Evolutionary conservation across 2,797 vertebrate genomes (phyloP).

Genomic region (Ciconia nigra): DNA sequence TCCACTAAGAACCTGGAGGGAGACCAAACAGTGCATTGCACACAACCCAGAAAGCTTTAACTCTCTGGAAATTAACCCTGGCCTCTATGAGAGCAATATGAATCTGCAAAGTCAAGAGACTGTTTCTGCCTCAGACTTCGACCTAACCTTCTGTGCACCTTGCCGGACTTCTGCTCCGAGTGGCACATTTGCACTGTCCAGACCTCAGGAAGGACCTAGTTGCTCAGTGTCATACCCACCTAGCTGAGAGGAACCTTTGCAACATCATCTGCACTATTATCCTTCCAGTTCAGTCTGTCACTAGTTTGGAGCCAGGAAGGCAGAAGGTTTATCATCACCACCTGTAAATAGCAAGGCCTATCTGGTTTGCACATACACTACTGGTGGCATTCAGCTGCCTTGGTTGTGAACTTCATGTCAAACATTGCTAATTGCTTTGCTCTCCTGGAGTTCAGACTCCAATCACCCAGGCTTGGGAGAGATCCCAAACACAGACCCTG

Average conservation of each 20-base stretch:
- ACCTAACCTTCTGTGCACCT: background rate
- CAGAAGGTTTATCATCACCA: background rate
- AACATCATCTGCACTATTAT: background rate
- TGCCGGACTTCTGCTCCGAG: background rate
- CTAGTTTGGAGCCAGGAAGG: background rate
- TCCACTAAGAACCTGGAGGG: background rate
- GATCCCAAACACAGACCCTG: background rate
- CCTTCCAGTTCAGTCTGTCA: background rate
- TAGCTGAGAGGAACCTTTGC: background rate
- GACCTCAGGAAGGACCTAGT: background rate
- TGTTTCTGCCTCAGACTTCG: background rate
- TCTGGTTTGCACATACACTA: accelerated
- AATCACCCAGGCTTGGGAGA: background rate
- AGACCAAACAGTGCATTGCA: background rate
- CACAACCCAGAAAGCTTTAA: background rate
- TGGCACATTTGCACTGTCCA: background rate
- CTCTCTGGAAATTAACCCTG: background rate
- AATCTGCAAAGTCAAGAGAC: too few relatives aligned
- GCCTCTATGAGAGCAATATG: background rate
- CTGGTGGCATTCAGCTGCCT: accelerated
- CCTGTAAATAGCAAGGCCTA: background rate
- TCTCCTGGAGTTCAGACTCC: background rate
- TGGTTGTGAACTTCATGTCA: background rate
- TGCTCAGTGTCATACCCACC: background rate
- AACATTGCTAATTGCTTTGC: background rate